Base-by-base conservation (phyloP, 2,888 invertebrate genomes). In the Caenorhabditis zanzibari region DNA sequence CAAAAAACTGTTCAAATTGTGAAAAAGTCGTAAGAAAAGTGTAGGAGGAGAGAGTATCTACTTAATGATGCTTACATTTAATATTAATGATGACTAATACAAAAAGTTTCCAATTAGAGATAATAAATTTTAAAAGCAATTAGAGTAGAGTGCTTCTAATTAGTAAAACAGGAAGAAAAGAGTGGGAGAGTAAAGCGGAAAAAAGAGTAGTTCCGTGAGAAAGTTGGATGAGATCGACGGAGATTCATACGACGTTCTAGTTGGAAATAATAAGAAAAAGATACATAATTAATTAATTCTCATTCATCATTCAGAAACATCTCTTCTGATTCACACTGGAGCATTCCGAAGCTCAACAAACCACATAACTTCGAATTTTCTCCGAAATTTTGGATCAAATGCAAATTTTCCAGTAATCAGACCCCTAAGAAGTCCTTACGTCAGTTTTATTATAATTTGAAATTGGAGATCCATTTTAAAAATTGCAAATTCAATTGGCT, bases 371-470 rank as follows among this genome's bases (percentile, higher is more conserved):
- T 41, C 14, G 14, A 22, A 22, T 22, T n/a, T 22, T 26, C 35
- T 61, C 41, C 6, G 41, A 32, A 22, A 22, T 61, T 35, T 2
- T 38, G 38, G 38, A 12, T 6, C 7, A 41, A 41, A 41, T 28
- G 28, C 16, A 9, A 44, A 41, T 28, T 32, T 16, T 2, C 7
- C 3, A 14, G 72, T 32, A 59, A 72, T 72, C 49, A 47, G 72
- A 72, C 56, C n/a, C 69, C 38, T 24, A 24, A 59, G 16, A 38
- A 32, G 54, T 47, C 12, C 54, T 75, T 75, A 75, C 75, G 75
- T 75, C 75, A 75, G 75, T 75, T 66, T 75, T 75, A 75, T 75
- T 56, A 64, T 66, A 75, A 75, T 75, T 64, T 74, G 64, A 64
- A 47, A 66, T 58, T 75, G 9, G 74, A 75, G 63, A 38, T 19